Percentiles rank a stretch among this genome's conserved stretches.
These are phyloP conservation scores for Burhinus oedicnemus DNA, from an alignment of 2,113 vertebrate genomes.

Conservation along the genomic window DNA sequence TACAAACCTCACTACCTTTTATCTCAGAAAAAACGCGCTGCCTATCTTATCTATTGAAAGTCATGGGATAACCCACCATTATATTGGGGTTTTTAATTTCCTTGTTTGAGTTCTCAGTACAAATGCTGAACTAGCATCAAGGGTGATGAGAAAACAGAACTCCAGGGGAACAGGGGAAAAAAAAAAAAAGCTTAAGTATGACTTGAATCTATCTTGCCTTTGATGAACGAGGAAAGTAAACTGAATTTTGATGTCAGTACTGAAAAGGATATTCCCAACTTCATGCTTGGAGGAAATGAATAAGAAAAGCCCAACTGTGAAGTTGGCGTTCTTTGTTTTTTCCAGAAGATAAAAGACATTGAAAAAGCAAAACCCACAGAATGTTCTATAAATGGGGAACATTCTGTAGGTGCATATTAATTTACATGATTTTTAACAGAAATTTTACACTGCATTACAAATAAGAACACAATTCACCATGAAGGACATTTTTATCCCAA, in stretches of 20 bases:
- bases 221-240: conserved; percentile 13
- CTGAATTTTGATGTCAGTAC: conserved; percentile 16
- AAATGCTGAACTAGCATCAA: conserved; percentile 20
- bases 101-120: conserved; percentile 15
- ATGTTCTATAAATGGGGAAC: background rate
- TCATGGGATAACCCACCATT: background rate
- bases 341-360: background rate
- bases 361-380: background rate
- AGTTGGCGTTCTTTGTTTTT: conserved; percentile 3
- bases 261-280: conserved; percentile 30
- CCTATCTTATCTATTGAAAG: background rate
- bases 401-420: background rate
- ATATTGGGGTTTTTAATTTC: background rate
- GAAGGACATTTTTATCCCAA: background rate
- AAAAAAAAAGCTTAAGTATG: background rate
- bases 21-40: background rate
- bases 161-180: background rate
- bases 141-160: conserved; percentile 4
- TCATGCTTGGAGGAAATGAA: conserved; percentile 13
- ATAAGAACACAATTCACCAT: background rate
- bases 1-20: conserved; percentile 30
- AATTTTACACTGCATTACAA: background rate
- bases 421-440: background rate
- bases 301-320: conserved; percentile 41
- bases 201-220: conserved; percentile 29